These are phyloP conservation scores for Plemyria rubiginata DNA, from an alignment of 2,888 invertebrate species.

Conservation along the genomic window DNA sequence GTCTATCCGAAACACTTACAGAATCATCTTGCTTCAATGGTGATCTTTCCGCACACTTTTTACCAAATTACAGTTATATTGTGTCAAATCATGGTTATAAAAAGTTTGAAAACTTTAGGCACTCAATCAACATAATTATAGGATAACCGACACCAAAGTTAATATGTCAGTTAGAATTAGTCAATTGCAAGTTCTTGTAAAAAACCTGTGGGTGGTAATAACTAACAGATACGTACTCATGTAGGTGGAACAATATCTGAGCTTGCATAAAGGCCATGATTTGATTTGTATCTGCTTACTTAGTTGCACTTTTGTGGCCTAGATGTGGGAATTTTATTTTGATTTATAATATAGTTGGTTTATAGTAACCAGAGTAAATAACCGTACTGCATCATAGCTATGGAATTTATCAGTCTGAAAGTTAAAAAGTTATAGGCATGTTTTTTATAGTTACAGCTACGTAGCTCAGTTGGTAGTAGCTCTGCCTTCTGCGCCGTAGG, in stretches of 20 bases:
- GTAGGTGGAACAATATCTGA: constrained; percentile 11
- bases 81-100: too few relatives aligned
- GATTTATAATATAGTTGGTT: background rate
- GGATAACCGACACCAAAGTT: background rate
- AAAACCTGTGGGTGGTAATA: constrained; percentile 1
- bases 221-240: constrained; percentile 3
- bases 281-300: constrained; percentile 2
- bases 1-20: too few relatives aligned
- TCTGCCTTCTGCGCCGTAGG: too few relatives aligned
- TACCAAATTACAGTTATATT: too few relatives aligned
- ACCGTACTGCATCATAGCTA: too few relatives aligned
- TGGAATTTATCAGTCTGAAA: too few relatives aligned
- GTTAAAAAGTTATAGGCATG: too few relatives aligned
- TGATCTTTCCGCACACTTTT: too few relatives aligned
- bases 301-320: constrained; percentile 4
- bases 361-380: too few relatives aligned
- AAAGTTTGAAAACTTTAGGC: background rate
- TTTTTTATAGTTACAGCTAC: too few relatives aligned
- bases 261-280: background rate
- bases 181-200: background rate
- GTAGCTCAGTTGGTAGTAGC: too few relatives aligned
- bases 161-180: background rate
- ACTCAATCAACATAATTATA: constrained; percentile 1
- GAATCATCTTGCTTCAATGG: too few relatives aligned
- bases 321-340: background rate